Evolutionary conservation across 2,888 invertebrate species (phyloP), one percentile per base, ranked within the genome.

Genomic region (Lasioglossum figueresi): DNA sequence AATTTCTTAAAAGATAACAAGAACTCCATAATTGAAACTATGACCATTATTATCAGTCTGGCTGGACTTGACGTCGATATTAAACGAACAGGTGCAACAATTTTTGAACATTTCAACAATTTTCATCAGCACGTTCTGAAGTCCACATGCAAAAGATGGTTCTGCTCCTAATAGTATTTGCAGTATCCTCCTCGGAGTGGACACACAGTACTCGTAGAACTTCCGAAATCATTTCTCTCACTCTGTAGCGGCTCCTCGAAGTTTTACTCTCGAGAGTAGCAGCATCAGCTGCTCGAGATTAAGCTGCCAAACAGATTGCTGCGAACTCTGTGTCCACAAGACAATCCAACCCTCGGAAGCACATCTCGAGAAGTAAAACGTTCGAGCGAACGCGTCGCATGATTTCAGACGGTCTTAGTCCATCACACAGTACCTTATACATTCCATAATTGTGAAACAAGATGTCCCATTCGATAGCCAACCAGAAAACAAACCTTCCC

Each of bases 251-350:
- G 37, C 4, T 23, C 23, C 37, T 37, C 34, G 19, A 68, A 68
- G 34, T 37, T 68, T 37, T 37, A 23, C 68, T 68, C 68, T 68
- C 68, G 23, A 37, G 23, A 68, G 68, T 68, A 37, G 37, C 23
- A 23, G 34, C 68, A 68, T 37, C 68, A 37, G 52, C 63, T 63
- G 63, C 31, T 31, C 63, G 63, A 31, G 63, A 63, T 63, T 63
- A 31, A 19, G 19, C 63, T 63, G 63, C 63, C 63, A 63, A 63
- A 63, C 63, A 63, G 63, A 63, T 63, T 63, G 63, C 31, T 31
- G 63, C 31, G 63, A 63, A 63, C 63, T 63, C 63, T 63, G 31
- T 63, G 70, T 45, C 52, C 34, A 37, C 68, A 68, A 37, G 68
- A 59, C 63, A 63, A 31, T 63, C 31, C 63, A 63, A 27, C 63